Evolutionary conservation across 2,113 vertebrate species (phyloP), one percentile per base, ranked within the genome.

Genomic region (Cyphotilapia sp.): DNA sequence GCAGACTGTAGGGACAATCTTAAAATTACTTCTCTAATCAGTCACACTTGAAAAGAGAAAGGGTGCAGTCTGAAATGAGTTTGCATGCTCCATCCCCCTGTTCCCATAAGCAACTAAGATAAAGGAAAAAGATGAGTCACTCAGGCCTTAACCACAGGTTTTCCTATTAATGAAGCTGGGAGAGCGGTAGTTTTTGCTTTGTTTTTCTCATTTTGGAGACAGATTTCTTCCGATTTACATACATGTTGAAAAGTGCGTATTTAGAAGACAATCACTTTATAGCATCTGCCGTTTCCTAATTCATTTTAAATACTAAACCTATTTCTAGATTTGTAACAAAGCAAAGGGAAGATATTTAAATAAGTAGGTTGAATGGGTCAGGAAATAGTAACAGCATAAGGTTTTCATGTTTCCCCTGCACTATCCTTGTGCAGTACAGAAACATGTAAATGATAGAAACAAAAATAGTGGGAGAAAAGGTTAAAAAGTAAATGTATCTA

Each of bases 61-160:
- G 89, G 89, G 87, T 38, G 4, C 2, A 16, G 83, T 86, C 76
- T 93, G 90, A 95, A 89, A 93, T 94, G 94, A 94, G 82, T 93
- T 84, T 59, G 78, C 86, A 85, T 7, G 2, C 85, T 51, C 84
- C 85, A 51, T 93, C 88, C 88, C 83, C 49, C 47, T 92, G 88
- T 91, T 89, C 88, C 87, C 91, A 91, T 80, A 81, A 86, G 84
- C 74, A 47, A 78, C 29, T 9, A 74, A 80, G 83, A 31, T 17
- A 33, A 85, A 92, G 91, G 93, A 88, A 93, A 91, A 90, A 91
- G 33, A 81, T 94, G 88, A 90, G 84, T 94, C 94, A 94, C 31
- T 76, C 1, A n/a, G 47, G 19, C 12, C 24, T 66, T 57, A 24
- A 93, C 56, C 88, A 76, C 66, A 82, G 33, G 45, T 69, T 87